Evolutionary conservation across 2,888 invertebrate genomes (phyloP), one percentile per base, ranked within the genome.

Genomic region (Drosophila anomalata): DNA sequence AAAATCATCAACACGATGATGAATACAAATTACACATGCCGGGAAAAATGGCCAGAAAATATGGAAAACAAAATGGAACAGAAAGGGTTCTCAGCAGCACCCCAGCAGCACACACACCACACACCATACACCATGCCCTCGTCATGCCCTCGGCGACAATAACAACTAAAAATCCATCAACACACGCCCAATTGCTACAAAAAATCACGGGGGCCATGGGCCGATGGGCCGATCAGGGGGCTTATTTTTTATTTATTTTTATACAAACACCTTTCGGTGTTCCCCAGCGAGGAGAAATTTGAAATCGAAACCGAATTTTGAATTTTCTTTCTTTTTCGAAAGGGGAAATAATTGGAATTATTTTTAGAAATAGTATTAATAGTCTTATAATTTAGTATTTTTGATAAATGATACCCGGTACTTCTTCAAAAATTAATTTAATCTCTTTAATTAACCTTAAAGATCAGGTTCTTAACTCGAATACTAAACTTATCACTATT

Each of bases 101-200:
- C 17, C 17, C 17, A 17, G 17, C 17, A 17, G 17, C 17, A 17
- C 17, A 17, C 17, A 17, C 17, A 17, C 17, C 17, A 17, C 1
- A 17, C 17, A 17, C 17, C 17, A 17, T 17, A 17, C 17, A 17
- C 17, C 17, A 17, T 17, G 17, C 17, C 17, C 17, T 17, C 17
- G 17, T 17, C 17, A 22, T 4, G 54, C 29, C 17, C 12, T 11
- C 29, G 44, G 48, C 51, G 41, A 56, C 47, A 52, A 46, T 47
- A 61, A 51, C 68, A 51, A 51, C 56, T 70, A 36, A 61, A 74
- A 77, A 77, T 76, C 62, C 50, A 78, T 79, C 73, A 78, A 47
- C 65, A 68, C 26, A 68, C 26, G 24, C 63, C 36, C 36, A 36
- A 36, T 36, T 36, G 36, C 4, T 33, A 33, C 11, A 33, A 33